phyloP scores from a whole-genome alignment of 2,888 invertebrate species.

The Halocaridina rubra region DNA sequence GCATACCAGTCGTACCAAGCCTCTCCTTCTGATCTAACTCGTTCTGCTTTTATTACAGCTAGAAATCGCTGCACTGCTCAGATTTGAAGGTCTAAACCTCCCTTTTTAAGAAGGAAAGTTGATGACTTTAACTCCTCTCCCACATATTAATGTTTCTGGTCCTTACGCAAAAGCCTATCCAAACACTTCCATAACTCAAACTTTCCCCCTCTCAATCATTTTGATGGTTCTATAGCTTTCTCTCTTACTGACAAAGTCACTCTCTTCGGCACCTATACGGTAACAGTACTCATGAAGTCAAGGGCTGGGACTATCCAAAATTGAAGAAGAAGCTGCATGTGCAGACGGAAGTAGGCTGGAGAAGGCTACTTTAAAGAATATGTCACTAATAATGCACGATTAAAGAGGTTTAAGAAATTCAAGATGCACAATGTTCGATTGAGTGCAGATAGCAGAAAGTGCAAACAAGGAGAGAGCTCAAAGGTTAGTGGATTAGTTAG shows the following conservation, averaged over 20 bases:
- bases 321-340: background rate
- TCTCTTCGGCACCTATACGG: too few species aligned
- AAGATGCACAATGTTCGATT: background rate
- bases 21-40: too few species aligned
- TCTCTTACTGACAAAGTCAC: background rate
- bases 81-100: too few species aligned
- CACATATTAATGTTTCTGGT: background rate
- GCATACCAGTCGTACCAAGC: too few species aligned
- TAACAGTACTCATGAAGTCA: background rate
- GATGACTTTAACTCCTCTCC: background rate
- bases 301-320: background rate
- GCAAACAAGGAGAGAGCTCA: background rate
- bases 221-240: background rate
- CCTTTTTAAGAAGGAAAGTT: too few species aligned
- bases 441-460: background rate
- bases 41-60: too few species aligned
- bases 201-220: background rate
- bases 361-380: background rate
- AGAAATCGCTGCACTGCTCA: too few species aligned
- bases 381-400: background rate
- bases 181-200: background rate
- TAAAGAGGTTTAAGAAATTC: background rate
- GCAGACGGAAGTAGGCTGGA: background rate
- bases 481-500: background rate
- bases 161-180: background rate